Percentiles rank a stretch among this genome's conserved stretches.
Evolutionary conservation across 2,888 invertebrate genomes (phyloP).

Genomic region (Morpho helenor): DNA sequence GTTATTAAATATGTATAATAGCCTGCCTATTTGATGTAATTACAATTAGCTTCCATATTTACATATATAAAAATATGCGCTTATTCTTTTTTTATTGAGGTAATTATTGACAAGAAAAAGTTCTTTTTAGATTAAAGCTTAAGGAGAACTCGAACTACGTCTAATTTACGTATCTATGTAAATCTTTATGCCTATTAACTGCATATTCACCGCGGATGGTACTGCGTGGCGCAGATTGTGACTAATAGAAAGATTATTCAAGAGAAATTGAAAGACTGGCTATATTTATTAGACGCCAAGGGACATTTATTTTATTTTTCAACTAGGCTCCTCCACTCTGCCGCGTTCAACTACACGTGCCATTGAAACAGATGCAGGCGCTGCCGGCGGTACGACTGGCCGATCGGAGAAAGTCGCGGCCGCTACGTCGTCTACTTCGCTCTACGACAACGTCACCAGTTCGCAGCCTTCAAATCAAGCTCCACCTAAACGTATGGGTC

Average conservation of each 20-base stretch:
- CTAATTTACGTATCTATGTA: no score
- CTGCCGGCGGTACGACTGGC: conserved; percentile 69
- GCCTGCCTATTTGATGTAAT: no score
- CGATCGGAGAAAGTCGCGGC: conserved; percentile 87
- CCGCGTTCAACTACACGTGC: conserved; percentile 87
- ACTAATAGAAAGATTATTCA: background rate
- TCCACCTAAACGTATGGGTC: conserved; percentile 67
- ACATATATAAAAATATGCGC: background rate
- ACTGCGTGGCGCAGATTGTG: no score
- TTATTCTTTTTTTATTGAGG: no score
- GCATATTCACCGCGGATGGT: no score
- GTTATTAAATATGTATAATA: no score
- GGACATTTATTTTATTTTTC: conserved; percentile 25
- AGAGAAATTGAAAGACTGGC: conserved; percentile 3
- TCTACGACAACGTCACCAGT: conserved; percentile 90
- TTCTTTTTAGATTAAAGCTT: no score
- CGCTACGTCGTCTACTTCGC: conserved; percentile 92
- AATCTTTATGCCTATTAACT: no score
- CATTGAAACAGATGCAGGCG: conserved; percentile 81
- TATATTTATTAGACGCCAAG: conserved; percentile 11
- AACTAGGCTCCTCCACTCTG: conserved; percentile 88
- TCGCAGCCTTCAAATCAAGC: conserved; percentile 67
- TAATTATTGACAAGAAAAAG: no score
- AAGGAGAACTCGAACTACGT: no score
- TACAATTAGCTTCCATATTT: background rate